phyloP scores from a whole-genome alignment of 2,888 invertebrate species.

The Eulithis testata region DNA sequence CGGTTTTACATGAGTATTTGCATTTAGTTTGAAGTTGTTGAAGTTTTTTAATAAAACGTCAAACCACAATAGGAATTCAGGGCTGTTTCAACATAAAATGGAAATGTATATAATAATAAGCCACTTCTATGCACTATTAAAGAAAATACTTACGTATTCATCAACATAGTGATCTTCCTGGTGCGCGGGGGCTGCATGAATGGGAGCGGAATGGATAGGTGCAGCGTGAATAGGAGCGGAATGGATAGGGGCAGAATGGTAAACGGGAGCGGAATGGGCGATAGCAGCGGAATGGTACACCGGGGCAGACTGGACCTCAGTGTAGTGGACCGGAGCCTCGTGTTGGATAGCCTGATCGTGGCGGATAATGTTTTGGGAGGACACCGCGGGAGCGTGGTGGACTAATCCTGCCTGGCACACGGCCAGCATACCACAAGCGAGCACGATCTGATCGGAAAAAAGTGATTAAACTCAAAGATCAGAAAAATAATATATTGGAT shows the following conservation, averaged over 20 bases:
- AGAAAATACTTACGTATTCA: conserved; percentile 69
- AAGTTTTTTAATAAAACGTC: too few relatives aligned
- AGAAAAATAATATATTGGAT: too few relatives aligned
- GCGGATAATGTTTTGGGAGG: conserved; percentile 78
- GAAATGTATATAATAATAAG: too few relatives aligned
- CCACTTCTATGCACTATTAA: too few relatives aligned
- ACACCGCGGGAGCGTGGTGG: conserved; percentile 77
- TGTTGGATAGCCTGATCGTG: conserved; percentile 71
- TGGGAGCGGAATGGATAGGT: conserved; percentile 45
- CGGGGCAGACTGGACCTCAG: conserved; percentile 51
- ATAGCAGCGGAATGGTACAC: conserved; percentile 46
- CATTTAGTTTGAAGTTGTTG: too few relatives aligned
- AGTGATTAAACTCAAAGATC: too few relatives aligned
- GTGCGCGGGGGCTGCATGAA: conserved; percentile 46
- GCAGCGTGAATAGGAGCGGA: conserved; percentile 51
- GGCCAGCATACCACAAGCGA: conserved; percentile 67
- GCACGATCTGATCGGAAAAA: conserved; percentile 59
- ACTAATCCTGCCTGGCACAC: conserved; percentile 71
- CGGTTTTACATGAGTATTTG: too few relatives aligned
- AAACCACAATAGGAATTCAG: too few relatives aligned
- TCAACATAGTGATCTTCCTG: conserved; percentile 75
- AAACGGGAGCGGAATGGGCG: conserved; percentile 41
- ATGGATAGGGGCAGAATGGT: conserved; percentile 50
- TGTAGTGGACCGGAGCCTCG: conserved; percentile 67
- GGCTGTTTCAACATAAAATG: too few relatives aligned